These are phyloP conservation scores for Petrocephalus schoutedeni DNA, from an alignment of 2,797 vertebrate species.

Conservation along the genomic window DNA sequence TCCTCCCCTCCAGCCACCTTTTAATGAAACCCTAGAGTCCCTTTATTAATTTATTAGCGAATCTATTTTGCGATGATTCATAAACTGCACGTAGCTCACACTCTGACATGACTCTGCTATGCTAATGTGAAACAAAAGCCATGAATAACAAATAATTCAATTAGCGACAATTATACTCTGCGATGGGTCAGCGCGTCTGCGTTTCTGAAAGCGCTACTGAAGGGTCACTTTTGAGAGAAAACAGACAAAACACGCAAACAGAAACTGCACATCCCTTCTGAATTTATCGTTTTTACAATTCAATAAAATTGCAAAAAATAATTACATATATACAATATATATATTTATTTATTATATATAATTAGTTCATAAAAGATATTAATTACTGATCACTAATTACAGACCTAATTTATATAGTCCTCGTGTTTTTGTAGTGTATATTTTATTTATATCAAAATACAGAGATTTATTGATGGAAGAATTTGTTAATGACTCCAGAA, in stretches of 20 bases:
- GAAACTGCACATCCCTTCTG: not conserved
- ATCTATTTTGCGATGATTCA: constrained; percentile 83
- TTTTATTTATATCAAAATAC: not conserved
- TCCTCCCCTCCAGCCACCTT: constrained; percentile 84
- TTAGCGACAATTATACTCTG: constrained; percentile 76
- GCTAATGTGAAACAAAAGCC: constrained; percentile 61
- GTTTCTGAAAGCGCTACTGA: not conserved
- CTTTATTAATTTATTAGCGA: constrained; percentile 85
- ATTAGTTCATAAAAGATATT: not conserved
- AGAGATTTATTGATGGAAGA: not conserved
- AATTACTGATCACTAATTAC: not conserved
- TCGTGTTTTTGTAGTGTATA: not conserved
- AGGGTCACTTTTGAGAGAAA: not conserved
- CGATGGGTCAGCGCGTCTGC: constrained; percentile 61
- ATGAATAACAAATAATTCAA: constrained; percentile 85
- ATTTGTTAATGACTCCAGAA: not conserved
- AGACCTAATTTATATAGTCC: not conserved
- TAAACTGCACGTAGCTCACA: constrained; percentile 72
- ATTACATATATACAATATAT: not conserved
- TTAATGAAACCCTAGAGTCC: constrained; percentile 89
- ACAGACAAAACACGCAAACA: not conserved
- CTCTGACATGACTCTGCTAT: constrained; percentile 70
- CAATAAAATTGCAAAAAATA: not conserved
- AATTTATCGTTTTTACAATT: not conserved
- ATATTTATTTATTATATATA: not conserved